These are phyloP conservation scores for Willowsia nigromaculata DNA, from an alignment of 2,888 invertebrate species.

Conservation along the genomic window DNA sequence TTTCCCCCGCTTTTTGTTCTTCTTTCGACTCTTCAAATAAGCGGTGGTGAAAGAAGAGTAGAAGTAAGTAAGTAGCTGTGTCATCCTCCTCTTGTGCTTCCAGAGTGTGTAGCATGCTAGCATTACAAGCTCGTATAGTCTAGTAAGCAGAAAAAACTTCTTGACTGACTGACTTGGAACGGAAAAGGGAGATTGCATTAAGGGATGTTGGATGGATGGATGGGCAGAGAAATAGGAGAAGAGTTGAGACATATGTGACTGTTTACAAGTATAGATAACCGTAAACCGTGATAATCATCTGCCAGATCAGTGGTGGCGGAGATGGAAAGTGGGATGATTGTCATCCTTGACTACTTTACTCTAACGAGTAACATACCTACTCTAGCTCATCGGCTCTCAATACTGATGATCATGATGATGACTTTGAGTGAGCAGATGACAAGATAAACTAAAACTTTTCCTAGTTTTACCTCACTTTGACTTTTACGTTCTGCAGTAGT, in stretches of 20 bases:
- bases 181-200: constrained; percentile 45
- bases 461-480: not conserved
- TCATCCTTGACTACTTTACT: constrained; percentile 26
- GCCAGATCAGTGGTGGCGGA: constrained; percentile 19
- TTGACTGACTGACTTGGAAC: constrained; percentile 49
- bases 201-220: constrained; percentile 65
- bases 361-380: not conserved
- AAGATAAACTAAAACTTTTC: constrained; percentile 59
- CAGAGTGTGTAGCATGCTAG: not conserved
- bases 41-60: constrained; percentile 13
- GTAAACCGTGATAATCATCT: constrained; percentile 37
- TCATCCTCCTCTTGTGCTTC: constrained; percentile 5
- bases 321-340: constrained; percentile 32
- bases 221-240: constrained; percentile 58
- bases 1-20: constrained; percentile 45
- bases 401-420: constrained; percentile 26
- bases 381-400: not conserved
- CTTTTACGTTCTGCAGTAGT: not conserved
- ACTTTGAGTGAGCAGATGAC: constrained; percentile 16
- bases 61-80: constrained; percentile 4
- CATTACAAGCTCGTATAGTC: not conserved
- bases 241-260: constrained; percentile 68
- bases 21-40: constrained; percentile 60
- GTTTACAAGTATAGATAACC: constrained; percentile 47
- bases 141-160: constrained; percentile 53